Percentiles rank a stretch among this genome's conserved stretches.
Conservation (phyloP, 2,888 invertebrate genomes). For the Tyria jacobaeae region DNA sequence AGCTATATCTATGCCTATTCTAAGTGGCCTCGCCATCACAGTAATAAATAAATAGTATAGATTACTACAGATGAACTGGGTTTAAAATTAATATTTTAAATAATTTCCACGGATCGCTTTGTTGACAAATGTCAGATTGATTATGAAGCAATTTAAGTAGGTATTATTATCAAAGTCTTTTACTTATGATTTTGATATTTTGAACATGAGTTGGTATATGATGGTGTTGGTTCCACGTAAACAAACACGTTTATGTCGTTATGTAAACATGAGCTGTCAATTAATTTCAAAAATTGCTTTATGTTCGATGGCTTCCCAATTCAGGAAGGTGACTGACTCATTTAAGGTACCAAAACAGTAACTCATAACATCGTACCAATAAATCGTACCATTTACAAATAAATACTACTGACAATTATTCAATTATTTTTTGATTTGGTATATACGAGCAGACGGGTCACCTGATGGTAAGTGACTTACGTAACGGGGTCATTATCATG, state of each 20-base stretch:
- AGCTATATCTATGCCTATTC: slow-evolving; percentile 71
- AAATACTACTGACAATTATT: too few relatives aligned
- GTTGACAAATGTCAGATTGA: background rate
- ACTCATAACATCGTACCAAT: too few relatives aligned
- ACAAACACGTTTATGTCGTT: too few relatives aligned
- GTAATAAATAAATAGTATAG: background rate
- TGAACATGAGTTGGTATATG: background rate
- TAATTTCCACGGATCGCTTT: slow-evolving; percentile 1
- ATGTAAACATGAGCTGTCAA: too few relatives aligned
- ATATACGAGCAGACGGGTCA: too few relatives aligned
- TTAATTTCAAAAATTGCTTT: background rate
- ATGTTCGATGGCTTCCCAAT: background rate
- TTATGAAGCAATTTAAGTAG: background rate
- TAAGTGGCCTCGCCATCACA: slow-evolving; percentile 52
- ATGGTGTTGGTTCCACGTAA: too few relatives aligned
- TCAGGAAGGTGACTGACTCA: too few relatives aligned
- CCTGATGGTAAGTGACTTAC: too few relatives aligned
- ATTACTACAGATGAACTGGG: background rate
- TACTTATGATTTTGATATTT: slow-evolving; percentile 1
- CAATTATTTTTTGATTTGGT: too few relatives aligned
- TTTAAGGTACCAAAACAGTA: too few relatives aligned
- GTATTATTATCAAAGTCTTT: background rate
- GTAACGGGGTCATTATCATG: too few relatives aligned
- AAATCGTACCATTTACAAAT: too few relatives aligned
- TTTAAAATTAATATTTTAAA: background rate